Percentiles rank a stretch among this genome's conserved stretches.
Conservation (phyloP, 2,888 invertebrate species). For the Nymphalis c-album region DNA sequence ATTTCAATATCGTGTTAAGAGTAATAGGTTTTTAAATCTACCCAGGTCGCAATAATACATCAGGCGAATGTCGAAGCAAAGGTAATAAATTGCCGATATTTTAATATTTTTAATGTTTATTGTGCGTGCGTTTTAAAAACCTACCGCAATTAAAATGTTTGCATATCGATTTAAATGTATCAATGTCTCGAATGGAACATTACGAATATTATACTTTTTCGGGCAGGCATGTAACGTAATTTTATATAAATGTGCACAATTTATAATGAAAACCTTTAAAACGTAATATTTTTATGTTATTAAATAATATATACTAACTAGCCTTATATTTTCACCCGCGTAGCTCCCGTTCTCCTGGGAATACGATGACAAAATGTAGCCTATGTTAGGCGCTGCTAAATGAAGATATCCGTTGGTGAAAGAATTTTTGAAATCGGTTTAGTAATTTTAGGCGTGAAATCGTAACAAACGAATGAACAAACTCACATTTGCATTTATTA, state of each 20-base stretch:
- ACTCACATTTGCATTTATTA: too few species aligned
- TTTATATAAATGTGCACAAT: background rate
- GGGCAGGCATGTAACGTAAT: background rate
- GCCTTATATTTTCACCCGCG: too few species aligned
- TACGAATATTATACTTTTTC: background rate
- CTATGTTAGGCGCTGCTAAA: too few species aligned
- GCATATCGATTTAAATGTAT: conserved; percentile 35
- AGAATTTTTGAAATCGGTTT: too few species aligned
- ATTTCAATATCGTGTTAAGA: conserved; percentile 57
- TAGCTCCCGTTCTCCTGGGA: too few species aligned
- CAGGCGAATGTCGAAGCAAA: conserved; percentile 47
- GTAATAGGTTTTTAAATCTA: conserved; percentile 72
- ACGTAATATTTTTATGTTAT: too few species aligned
- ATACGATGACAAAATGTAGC: too few species aligned
- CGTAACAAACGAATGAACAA: too few species aligned
- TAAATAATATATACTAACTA: too few species aligned
- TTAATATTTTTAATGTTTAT: conserved; percentile 42
- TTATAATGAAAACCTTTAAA: too few species aligned
- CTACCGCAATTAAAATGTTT: conserved; percentile 47
- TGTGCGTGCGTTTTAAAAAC: conserved; percentile 40
- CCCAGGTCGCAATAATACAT: conserved; percentile 54
- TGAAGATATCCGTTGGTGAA: too few species aligned
- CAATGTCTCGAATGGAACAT: conserved; percentile 15
- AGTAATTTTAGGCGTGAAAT: too few species aligned
- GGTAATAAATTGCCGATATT: conserved; percentile 49